Evolutionary conservation across 2,113 vertebrate genomes (phyloP), one percentile per base, ranked within the genome.

Genomic region (Tylochromis polylepis): DNA sequence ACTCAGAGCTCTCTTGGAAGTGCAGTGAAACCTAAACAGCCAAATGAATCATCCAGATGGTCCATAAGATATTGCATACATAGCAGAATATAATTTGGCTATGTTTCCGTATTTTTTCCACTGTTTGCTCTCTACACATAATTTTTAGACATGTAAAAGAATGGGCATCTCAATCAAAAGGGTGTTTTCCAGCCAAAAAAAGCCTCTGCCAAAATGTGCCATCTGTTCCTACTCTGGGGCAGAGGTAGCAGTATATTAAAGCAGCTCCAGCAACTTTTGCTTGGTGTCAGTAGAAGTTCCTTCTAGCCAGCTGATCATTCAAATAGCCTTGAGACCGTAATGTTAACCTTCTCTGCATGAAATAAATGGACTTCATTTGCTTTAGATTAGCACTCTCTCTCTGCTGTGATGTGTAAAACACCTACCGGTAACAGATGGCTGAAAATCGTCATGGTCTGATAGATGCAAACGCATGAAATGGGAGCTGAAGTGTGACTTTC

Each of bases 131-230:
- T 80, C 82, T 57, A 83, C 87, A 82, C 90, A 88, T 91, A 46
- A 84, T 93, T 94, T 91, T 87, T 65, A 84, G 91, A 95, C 84
- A 93, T 92, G 89, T 90, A 89, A 95, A 94, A 95, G 92, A 96
- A 94, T 91, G 90, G 92, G 91, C 85, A 82, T 90, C 93, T 95
- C 95, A 94, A 95, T 96, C 90, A 93, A 94, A 91, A 84, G 58
- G 62, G 65, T 83, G 85, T 92, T 92, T 94, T 91, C 88, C 91
- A 95, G 95, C 92, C 94, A 94, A 92, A 85, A 57, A 86, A 88
- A 67, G 6, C 6, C 1, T 77, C 78, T 94, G 95, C 94, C 95
- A 96, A 85, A 92, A 81, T 43, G 58, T 49, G 91, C 96, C 96
- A 96, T 95, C 95, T 96, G 95, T 90, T 95, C 93, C 78, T 82